phyloP scores from a whole-genome alignment of 2,113 vertebrate genomes.

The Arvicanthis niloticus region DNA sequence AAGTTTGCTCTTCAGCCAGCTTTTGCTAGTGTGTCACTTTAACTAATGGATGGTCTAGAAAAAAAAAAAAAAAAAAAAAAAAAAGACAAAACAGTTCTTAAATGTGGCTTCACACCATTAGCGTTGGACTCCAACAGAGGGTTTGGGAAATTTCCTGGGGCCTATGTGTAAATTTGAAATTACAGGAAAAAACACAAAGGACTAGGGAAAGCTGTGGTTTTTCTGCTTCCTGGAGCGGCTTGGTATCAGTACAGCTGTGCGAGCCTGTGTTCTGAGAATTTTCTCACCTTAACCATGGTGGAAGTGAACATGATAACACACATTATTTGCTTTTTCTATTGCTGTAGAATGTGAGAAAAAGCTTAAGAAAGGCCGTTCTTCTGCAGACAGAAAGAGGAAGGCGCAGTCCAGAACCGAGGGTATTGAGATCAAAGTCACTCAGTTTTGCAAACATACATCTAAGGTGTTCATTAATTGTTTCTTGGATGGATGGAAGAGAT shows the following conservation, averaged over 20 bases:
- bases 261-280: background rate
- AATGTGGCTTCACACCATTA: background rate
- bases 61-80: background rate
- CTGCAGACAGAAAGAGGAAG: background rate
- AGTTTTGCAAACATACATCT: background rate
- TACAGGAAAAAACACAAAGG: background rate
- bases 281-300: background rate
- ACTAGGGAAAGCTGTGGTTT: background rate
- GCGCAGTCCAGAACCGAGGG: background rate
- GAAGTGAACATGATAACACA: background rate
- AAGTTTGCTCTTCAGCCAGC: background rate
- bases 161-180: conserved; percentile 39
- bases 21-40: conserved; percentile 15
- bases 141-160: conserved; percentile 45
- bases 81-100: background rate
- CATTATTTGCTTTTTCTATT: background rate
- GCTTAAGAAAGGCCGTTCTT: background rate
- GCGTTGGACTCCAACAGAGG: background rate
- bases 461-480: background rate
- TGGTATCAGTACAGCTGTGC: background rate
- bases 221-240: background rate
- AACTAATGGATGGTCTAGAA: background rate
- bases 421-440: background rate
- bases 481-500: background rate
- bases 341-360: background rate